These are phyloP conservation scores for Ladona fulva DNA, from an alignment of 1,140 invertebrate genomes.

Conservation along the genomic window DNA sequence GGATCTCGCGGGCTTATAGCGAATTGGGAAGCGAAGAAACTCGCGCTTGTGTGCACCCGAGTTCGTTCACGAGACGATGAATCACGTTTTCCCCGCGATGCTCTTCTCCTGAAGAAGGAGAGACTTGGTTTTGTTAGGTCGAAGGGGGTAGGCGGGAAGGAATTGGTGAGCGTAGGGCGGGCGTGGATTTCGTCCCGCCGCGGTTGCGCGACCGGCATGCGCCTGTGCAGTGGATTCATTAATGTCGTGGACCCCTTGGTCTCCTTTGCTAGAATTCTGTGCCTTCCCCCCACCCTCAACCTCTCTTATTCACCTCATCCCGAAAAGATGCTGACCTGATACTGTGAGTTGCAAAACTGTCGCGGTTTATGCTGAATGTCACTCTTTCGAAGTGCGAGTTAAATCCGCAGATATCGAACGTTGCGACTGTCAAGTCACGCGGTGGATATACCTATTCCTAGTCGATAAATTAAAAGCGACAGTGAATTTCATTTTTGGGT, in stretches of 20 bases:
- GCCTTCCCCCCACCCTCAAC: background rate
- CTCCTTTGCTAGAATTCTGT: background rate
- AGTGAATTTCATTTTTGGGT: no score
- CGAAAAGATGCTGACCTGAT: background rate
- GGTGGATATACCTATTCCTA: no score
- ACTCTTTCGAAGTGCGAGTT: no score
- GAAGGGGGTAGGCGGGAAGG: no score
- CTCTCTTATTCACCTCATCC: background rate
- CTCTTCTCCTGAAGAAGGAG: background rate
- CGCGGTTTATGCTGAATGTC: no score
- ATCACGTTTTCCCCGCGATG: background rate
- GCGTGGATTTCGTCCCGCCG: background rate
- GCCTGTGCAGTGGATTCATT: constrained; percentile 7
- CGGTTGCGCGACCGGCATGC: background rate
- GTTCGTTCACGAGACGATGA: background rate
- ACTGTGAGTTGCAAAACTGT: no score
- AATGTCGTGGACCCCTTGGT: background rate
- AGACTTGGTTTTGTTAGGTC: background rate
- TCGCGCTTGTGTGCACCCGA: background rate
- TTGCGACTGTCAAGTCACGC: no score
- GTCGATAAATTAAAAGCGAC: no score
- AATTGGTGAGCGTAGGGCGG: background rate
- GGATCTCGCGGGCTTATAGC: no score
- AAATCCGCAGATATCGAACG: no score
- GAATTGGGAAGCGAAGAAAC: no score